A percentile compares a stretch with the other conserved stretches of the same genome.
These are phyloP conservation scores for Galemys pyrenaicus DNA, from an alignment of 2,113 vertebrate genomes.

Conservation along the genomic window DNA sequence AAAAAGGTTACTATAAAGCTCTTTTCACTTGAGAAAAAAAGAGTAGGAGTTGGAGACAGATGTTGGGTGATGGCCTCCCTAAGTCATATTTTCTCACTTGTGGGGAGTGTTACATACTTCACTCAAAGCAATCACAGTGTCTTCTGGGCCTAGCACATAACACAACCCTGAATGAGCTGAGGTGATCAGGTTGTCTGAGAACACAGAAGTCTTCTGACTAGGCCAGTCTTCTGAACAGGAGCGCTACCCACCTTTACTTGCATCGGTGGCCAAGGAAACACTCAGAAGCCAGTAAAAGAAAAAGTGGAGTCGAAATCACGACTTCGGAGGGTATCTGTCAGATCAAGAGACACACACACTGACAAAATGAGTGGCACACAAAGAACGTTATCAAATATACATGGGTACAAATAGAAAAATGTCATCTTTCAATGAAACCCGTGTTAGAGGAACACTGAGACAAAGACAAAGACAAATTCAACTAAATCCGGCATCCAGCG, in stretches of 20 bases:
- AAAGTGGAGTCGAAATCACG: slow-evolving; percentile 23
- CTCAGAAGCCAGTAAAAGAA: slow-evolving; percentile 42
- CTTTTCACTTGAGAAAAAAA: slow-evolving; percentile 20
- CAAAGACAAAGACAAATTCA: slow-evolving; percentile 48
- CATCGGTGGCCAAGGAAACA: neutral
- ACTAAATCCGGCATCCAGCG: slow-evolving; percentile 4
- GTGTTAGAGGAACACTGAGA: slow-evolving; percentile 34
- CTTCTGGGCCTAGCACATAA: slow-evolving; percentile 40
- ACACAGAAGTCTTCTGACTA: slow-evolving; percentile 40
- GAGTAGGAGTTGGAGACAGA: neutral
- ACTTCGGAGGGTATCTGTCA: neutral
- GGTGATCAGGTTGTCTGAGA: slow-evolving; percentile 27
- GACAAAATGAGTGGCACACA: neutral
- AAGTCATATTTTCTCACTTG: slow-evolving; percentile 50
- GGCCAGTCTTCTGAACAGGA: slow-evolving; percentile 33
- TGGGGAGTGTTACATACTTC: slow-evolving; percentile 20
- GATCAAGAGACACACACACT: neutral
- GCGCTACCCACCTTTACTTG: neutral
- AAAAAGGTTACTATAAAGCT: slow-evolving; percentile 17
- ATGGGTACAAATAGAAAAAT: slow-evolving; percentile 4
- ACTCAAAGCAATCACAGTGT: slow-evolving; percentile 27
- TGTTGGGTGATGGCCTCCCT: slow-evolving; percentile 23
- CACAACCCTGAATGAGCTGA: slow-evolving; percentile 42
- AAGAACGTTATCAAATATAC: slow-evolving; percentile 43
- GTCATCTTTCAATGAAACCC: slow-evolving; percentile 6